Evolutionary conservation across 2,797 vertebrate species (phyloP).

Genomic region (Periparus ater): DNA sequence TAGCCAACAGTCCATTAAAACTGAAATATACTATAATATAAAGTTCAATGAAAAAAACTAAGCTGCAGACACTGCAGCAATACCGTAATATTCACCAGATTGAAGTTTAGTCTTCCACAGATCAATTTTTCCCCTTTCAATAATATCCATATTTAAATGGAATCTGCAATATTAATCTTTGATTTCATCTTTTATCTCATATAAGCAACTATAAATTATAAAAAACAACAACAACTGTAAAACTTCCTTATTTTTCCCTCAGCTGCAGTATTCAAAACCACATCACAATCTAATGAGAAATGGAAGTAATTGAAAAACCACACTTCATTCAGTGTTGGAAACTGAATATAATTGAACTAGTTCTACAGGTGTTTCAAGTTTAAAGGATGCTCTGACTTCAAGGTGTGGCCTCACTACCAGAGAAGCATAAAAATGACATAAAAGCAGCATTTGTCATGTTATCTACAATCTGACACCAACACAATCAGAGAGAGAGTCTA

Average conservation of each 20-base stretch:
- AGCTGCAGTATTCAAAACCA: conserved; percentile 47
- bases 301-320: conserved; percentile 54
- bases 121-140: not conserved
- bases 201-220: not conserved
- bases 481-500: not conserved
- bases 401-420: conserved; percentile 2
- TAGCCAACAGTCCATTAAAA: not conserved
- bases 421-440: conserved; percentile 1
- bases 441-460: conserved; percentile 26
- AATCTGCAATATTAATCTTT: not conserved
- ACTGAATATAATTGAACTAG: conserved; percentile 40
- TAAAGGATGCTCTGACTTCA: conserved; percentile 27
- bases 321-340: conserved; percentile 32
- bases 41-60: not conserved
- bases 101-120: not conserved
- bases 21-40: not conserved
- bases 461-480: conserved; percentile 24
- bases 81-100: not conserved
- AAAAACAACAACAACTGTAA: not conserved
- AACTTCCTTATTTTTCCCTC: conserved; percentile 43
- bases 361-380: conserved; percentile 64
- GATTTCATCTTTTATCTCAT: not conserved
- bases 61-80: not conserved
- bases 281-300: conserved; percentile 18
- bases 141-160: not conserved